phyloP scores from a whole-genome alignment of 2,113 vertebrate species.

The Gymnobelideus leadbeateri region DNA sequence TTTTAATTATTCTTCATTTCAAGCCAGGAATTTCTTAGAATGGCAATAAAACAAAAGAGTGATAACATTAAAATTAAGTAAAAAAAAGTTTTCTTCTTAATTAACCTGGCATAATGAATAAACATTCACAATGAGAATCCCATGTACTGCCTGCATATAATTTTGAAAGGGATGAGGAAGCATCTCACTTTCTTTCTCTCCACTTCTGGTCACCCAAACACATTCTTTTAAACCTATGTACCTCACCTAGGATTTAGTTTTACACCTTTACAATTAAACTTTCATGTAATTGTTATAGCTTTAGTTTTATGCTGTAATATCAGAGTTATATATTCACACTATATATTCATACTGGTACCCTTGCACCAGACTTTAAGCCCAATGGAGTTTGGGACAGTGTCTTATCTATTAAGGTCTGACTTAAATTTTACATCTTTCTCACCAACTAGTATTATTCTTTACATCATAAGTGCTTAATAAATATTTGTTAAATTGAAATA shows the following conservation, averaged over 20 bases:
- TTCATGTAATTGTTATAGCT: background rate
- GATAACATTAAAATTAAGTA: background rate
- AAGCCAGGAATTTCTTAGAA: background rate
- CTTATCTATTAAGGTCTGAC: background rate
- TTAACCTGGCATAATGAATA: background rate
- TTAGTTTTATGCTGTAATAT: background rate
- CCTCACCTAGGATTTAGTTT: background rate
- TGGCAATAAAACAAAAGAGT: background rate
- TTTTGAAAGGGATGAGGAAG: background rate
- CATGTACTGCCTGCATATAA: background rate
- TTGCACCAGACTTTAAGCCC: background rate
- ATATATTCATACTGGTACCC: too few relatives aligned
- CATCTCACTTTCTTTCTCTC: background rate
- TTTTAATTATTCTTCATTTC: slow-evolving; percentile 33
- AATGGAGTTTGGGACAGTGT: background rate
- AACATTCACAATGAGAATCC: background rate
- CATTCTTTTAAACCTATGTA: background rate
- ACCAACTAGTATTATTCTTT: background rate
- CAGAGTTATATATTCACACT: background rate
- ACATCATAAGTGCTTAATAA: background rate
- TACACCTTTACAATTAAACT: background rate
- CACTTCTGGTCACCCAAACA: background rate
- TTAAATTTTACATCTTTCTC: background rate
- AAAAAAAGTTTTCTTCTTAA: background rate
- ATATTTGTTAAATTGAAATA: background rate